Evolutionary conservation across 2,797 vertebrate genomes (phyloP).

Genomic region (Huso huso): DNA sequence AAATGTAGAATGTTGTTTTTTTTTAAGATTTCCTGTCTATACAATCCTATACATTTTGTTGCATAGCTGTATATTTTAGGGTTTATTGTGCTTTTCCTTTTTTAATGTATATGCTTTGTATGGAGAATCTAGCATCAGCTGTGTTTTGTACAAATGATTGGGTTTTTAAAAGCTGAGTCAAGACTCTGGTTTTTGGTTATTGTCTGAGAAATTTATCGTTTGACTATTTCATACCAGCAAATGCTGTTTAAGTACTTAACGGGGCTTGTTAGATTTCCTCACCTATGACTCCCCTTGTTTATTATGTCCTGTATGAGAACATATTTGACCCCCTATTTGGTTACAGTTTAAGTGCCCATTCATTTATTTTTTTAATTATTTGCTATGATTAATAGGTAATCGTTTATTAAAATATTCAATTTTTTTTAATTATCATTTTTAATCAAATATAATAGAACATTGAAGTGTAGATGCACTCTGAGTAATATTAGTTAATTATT

Average conservation of each 20-base stretch:
- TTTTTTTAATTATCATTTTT: too few relatives aligned
- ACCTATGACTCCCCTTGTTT: background rate
- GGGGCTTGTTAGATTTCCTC: background rate
- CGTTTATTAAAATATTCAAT: too few relatives aligned
- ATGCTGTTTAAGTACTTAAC: background rate
- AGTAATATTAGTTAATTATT: too few relatives aligned
- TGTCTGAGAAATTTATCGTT: background rate
- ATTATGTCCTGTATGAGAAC: too few relatives aligned
- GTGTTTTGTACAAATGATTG: slow-evolving; percentile 8
- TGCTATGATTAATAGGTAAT: too few relatives aligned
- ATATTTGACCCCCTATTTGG: too few relatives aligned
- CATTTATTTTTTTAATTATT: too few relatives aligned
- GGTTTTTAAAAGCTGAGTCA: background rate
- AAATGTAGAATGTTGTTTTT: slow-evolving; percentile 25
- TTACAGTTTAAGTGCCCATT: too few relatives aligned
- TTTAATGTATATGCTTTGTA: slow-evolving; percentile 11
- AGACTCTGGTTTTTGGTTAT: background rate
- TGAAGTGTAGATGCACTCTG: too few relatives aligned
- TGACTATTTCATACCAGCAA: background rate
- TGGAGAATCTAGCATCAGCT: slow-evolving; percentile 6
- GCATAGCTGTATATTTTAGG: slow-evolving; percentile 2
- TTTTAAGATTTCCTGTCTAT: background rate
- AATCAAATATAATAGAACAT: too few relatives aligned
- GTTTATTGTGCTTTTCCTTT: slow-evolving; percentile 14
- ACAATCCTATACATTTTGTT: too few relatives aligned